Base-by-base conservation (phyloP, 1,140 invertebrate genomes). In the Matsumurasca onukii region DNA sequence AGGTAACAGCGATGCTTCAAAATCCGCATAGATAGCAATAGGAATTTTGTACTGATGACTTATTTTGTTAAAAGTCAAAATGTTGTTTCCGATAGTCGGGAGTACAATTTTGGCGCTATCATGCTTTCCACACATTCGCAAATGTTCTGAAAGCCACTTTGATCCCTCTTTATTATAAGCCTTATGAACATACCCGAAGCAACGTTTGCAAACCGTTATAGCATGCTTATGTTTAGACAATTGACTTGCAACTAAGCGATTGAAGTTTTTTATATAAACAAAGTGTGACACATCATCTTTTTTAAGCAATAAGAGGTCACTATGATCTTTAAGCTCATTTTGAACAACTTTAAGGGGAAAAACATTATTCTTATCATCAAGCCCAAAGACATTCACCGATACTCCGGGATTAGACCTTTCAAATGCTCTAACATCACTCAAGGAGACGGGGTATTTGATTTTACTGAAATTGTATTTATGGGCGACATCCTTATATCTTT, bases 211-310 rank as follows among this genome's bases (percentile, higher is more conserved):
- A 12, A 45, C n/a, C n/a, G 39, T 45, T n/a, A 45, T 12, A 45
- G 9, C n/a, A 9, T 45, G 9, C 39, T n/a, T 45, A 12, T 45
- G 39, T 45, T 45, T 45, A n/a, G 39, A 45, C n/a, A 45, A 12
- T 45, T 45, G 39, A 45, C 39, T 45, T 12, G 39, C 9, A 45
- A 45, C 39, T n/a, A 45, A 45, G n/a, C 39, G 39, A n/a, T 45
- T 45, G n/a, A 45, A 45, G 39, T 45, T 45, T 45, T 45, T 45
- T 12, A 45, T 45, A n/a, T 45, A 45, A 45, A 45, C 39, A n/a
- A 12, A 45, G n/a, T 45, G 39, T 12, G 39, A 45, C n/a, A 45
- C n/a, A 12, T 45, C 39, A 45, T 45, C 39, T 45, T 45, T 45
- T 45, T 9, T 45, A 12, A 45, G 9, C 39, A 45, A 45, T n/a